Base-by-base conservation (phyloP, 2,113 vertebrate species). In the Pelmatolapia mariae region DNA sequence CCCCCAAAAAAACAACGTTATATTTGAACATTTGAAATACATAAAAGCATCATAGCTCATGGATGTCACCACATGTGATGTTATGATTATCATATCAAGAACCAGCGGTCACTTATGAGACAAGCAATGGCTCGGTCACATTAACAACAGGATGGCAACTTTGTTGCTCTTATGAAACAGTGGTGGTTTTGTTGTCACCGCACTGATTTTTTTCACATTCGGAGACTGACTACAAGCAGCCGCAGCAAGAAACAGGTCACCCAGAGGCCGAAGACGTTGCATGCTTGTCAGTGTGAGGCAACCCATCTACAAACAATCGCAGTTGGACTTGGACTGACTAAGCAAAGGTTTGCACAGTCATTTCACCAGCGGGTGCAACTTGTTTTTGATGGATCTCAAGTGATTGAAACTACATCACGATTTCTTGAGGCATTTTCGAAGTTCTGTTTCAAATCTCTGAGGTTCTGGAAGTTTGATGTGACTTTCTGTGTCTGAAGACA, bases 341-440 rank as follows among this genome's bases (percentile, higher is more conserved):
- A 38, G 61, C 33, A 22, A 66, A 66, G 36, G 36, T 71, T 71
- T 40, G 61, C 0, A 12, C 31, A 66, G 4, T 66, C 61, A 66
- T 0, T 66, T 8, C 61, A 66, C 61, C 68, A 26, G 0, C 0
- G 1, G 0, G 22, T 10, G 24, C 22, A 73, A 26, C 13, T 43
- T 16, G 22, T 73, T 24, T 73, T 24, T 26, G 13, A 71, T 71
- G 38, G 13, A 71, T 0, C 66, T 24, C n/a, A 43, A 71, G 33
- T 66, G 33, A 66, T 4, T 66, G 1, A 43, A 73, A 26, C 66
- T 26, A 71, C 22, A 45, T 45, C 68, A 45, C 22, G 0, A 7
- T 43, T 15, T 71, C 0, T 71, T 22, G 66, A 71, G 12, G 1
- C n/a, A 71, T 24, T 40, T 40, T 24, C 1, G 0, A 40, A 24